phyloP scores from a whole-genome alignment of 2,113 vertebrate genomes.

The Tricholaema leucomelas region DNA sequence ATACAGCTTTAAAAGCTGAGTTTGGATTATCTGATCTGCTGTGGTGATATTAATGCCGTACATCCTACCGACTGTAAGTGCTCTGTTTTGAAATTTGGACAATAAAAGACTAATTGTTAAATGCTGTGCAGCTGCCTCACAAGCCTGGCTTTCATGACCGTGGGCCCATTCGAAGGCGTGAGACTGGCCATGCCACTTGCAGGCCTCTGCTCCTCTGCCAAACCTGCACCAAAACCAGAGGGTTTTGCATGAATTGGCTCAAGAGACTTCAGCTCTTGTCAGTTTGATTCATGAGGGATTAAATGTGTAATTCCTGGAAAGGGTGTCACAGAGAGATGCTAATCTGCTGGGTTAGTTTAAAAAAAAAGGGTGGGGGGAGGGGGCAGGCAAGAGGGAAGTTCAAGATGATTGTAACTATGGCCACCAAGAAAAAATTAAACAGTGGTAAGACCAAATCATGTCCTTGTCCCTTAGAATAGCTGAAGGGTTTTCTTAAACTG shows the following conservation, averaged over 20 bases:
- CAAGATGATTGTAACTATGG: background rate
- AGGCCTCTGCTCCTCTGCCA: background rate
- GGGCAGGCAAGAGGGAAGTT: background rate
- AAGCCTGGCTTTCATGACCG: background rate
- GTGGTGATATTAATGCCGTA: background rate
- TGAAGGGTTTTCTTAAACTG: background rate
- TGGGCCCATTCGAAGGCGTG: accelerated
- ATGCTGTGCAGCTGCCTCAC: background rate
- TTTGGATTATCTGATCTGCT: background rate
- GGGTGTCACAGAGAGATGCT: background rate
- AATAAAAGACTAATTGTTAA: background rate
- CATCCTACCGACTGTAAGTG: accelerated
- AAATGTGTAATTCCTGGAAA: background rate
- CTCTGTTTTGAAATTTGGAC: background rate
- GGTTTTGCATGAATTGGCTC: background rate
- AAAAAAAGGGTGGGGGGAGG: background rate
- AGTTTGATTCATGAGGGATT: background rate
- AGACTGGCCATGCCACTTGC: background rate
- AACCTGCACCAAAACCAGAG: accelerated
- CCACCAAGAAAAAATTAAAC: background rate
- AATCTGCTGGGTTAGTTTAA: background rate
- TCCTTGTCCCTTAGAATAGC: background rate
- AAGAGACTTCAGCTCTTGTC: background rate
- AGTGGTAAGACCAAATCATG: background rate
- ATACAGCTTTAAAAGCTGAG: background rate